These are phyloP conservation scores for Cantharis rustica DNA, from an alignment of 2,888 invertebrate genomes.

Conservation along the genomic window DNA sequence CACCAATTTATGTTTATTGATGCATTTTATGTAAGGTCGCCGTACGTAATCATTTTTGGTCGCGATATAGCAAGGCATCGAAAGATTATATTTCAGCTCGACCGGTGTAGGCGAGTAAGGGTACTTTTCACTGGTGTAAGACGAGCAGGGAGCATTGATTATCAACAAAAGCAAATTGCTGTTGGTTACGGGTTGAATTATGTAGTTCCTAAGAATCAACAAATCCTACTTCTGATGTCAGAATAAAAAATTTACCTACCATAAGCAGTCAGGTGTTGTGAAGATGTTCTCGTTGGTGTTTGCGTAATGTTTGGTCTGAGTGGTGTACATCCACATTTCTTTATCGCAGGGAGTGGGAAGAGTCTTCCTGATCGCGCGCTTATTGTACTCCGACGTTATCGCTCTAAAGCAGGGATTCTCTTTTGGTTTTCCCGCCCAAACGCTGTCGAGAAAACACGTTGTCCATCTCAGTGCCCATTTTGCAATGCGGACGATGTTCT, in stretches of 20 bases:
- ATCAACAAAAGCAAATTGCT: slow-evolving; percentile 81
- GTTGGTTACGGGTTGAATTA: slow-evolving; percentile 73
- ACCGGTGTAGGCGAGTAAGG: slow-evolving; percentile 46
- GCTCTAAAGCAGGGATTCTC: slow-evolving; percentile 40
- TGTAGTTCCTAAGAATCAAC: slow-evolving; percentile 64
- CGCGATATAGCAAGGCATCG: slow-evolving; percentile 51
- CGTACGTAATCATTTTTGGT: slow-evolving; percentile 52
- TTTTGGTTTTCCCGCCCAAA: slow-evolving; percentile 38
- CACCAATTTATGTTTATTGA: slow-evolving; percentile 43
- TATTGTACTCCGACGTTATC: slow-evolving; percentile 61
- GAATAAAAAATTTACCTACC: slow-evolving; percentile 13
- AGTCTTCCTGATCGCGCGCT: slow-evolving; percentile 75
- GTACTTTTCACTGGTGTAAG: slow-evolving; percentile 41
- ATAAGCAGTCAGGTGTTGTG: slow-evolving; percentile 20
- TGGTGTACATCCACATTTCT: slow-evolving; percentile 58
- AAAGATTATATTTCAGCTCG: slow-evolving; percentile 47
- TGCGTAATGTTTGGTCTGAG: slow-evolving; percentile 22
- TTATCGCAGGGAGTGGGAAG: slow-evolving; percentile 85
- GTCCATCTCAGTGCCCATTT: slow-evolving; percentile 47
- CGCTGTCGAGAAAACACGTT: slow-evolving; percentile 27
- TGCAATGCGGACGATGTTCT: slow-evolving; percentile 48
- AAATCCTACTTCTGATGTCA: not conserved
- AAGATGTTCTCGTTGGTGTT: slow-evolving; percentile 12
- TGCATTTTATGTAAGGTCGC: slow-evolving; percentile 50
- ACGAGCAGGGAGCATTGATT: slow-evolving; percentile 67